These are phyloP conservation scores for Temnothorax curvispinosus DNA, from an alignment of 1,140 invertebrate genomes.

Conservation along the genomic window DNA sequence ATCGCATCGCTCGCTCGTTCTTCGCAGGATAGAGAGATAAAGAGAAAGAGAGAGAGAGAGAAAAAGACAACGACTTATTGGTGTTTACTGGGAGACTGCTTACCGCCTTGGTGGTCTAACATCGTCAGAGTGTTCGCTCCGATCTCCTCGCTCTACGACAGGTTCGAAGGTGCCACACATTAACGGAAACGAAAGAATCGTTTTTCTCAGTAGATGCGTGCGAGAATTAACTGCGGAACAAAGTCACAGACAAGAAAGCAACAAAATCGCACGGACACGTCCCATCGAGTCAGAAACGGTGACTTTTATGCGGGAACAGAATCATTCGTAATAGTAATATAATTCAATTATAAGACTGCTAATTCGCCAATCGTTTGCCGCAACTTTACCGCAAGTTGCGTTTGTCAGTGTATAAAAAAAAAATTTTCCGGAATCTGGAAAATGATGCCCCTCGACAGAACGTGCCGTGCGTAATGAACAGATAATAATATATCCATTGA, in stretches of 20 bases:
- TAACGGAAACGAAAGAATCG: constrained; percentile 81
- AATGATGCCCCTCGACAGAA: constrained; percentile 58
- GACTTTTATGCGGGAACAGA: neutral
- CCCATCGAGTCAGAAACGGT: constrained; percentile 9
- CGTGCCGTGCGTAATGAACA: constrained; percentile 63
- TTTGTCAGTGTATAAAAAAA: neutral
- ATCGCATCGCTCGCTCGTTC: constrained; percentile 50
- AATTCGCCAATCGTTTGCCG: neutral
- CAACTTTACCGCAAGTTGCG: neutral
- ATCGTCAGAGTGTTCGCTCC: constrained; percentile 95
- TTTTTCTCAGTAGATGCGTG: constrained; percentile 78
- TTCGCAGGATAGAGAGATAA: constrained; percentile 23
- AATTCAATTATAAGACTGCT: neutral
- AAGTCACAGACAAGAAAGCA: constrained; percentile 75
- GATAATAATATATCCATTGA: constrained; percentile 62
- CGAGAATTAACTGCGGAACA: constrained; percentile 77
- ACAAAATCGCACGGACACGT: constrained; percentile 66
- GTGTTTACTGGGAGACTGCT: constrained; percentile 83
- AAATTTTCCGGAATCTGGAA: neutral
- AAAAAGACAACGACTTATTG: constrained; percentile 63
- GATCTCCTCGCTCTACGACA: constrained; percentile 93
- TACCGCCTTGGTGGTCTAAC: constrained; percentile 97
- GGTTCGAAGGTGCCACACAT: constrained; percentile 78
- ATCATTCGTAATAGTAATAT: neutral
- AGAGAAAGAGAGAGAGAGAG: neutral